phyloP scores from a whole-genome alignment of 2,797 vertebrate species.

The Cephalopachus bancanus region DNA sequence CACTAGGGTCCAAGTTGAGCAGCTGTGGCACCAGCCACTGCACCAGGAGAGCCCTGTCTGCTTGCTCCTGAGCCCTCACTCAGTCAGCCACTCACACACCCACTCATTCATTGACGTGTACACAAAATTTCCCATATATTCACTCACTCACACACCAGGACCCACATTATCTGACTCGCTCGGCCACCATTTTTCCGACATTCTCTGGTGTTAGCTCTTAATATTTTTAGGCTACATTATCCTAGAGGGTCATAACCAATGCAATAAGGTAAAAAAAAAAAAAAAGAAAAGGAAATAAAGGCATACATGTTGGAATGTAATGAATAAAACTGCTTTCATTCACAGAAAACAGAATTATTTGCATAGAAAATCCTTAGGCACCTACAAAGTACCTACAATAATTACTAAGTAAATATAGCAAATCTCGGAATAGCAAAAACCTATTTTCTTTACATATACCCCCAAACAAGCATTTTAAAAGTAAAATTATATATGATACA shows the following conservation, averaged over 20 bases:
- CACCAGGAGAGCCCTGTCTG: too few relatives aligned
- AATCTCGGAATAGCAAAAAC: constrained; percentile 16
- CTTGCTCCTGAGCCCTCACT: too few relatives aligned
- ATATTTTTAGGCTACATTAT: too few relatives aligned
- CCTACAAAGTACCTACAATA: background rate
- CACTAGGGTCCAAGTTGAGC: too few relatives aligned
- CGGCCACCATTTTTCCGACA: too few relatives aligned
- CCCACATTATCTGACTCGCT: too few relatives aligned
- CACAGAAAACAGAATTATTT: background rate
- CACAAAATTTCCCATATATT: too few relatives aligned
- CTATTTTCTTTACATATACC: background rate
- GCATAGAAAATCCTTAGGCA: background rate
- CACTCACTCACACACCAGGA: too few relatives aligned
- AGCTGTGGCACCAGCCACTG: too few relatives aligned
- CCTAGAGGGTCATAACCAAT: background rate
- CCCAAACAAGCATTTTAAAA: background rate
- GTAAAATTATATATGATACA: background rate
- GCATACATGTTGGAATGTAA: background rate
- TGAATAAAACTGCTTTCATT: background rate
- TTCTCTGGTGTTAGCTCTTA: too few relatives aligned
- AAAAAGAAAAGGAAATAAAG: background rate
- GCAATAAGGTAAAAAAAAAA: background rate
- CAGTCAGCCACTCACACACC: too few relatives aligned
- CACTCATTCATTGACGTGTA: too few relatives aligned
- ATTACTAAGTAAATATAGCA: background rate